Evolutionary conservation across 2,797 vertebrate species (phyloP).

Genomic region (Nyctibius grandis): DNA sequence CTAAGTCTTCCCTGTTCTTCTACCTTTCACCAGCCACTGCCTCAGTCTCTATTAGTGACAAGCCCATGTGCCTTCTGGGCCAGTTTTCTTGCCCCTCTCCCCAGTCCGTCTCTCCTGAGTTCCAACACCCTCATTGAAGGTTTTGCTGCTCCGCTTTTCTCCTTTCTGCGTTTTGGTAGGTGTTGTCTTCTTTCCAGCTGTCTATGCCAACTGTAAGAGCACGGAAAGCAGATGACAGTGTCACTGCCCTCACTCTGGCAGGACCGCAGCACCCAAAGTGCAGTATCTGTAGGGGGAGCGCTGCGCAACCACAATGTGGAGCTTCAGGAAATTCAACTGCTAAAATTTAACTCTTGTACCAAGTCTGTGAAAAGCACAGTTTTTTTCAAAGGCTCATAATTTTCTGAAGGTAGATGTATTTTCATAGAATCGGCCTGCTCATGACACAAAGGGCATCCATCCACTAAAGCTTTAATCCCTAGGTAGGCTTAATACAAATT

Average conservation of each 20-base stretch:
- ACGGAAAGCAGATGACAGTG: accelerated
- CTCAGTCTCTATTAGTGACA: background rate
- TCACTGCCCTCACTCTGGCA: background rate
- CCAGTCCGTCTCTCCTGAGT: accelerated
- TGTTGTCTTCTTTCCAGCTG: background rate
- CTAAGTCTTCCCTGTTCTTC: background rate
- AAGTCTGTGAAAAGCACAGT: background rate
- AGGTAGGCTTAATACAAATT: background rate
- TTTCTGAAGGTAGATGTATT: background rate
- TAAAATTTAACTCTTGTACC: background rate
- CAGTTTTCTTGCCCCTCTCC: background rate
- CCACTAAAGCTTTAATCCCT: background rate
- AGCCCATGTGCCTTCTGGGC: background rate
- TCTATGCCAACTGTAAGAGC: accelerated
- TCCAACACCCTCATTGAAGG: background rate
- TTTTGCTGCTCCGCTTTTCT: background rate
- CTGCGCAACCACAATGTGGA: background rate
- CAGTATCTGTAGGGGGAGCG: background rate
- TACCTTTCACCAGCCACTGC: background rate
- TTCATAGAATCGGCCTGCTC: background rate
- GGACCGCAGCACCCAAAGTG: background rate
- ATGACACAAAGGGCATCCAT: background rate
- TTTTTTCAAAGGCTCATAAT: background rate
- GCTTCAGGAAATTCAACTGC: background rate
- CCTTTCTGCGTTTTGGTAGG: background rate